Evolutionary conservation across 2,888 invertebrate genomes (phyloP), one percentile per base, ranked within the genome.

Genomic region (Prosapia bicincta): DNA sequence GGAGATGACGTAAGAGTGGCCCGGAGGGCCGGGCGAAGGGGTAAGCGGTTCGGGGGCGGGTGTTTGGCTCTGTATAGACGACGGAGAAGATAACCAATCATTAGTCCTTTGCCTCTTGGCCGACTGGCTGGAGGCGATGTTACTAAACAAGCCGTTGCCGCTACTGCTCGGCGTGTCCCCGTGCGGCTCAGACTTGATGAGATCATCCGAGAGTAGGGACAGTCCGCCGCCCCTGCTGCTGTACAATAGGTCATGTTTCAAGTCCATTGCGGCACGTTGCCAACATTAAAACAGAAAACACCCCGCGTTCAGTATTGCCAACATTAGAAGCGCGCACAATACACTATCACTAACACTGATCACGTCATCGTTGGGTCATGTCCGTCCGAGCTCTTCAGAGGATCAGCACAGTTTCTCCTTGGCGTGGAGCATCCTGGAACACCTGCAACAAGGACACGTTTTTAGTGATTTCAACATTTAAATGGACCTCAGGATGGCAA

Each of bases 71-170:
- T 54, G 54, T n/a, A 54, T 54, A 3, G 54, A 54, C 66, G 75
- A 89, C 77, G 89, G 88, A 25, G 90, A 88, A 75, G 89, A 87
- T 79, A 90, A 85, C 91, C 91, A 91, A 82, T 91, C 91, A 82
- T 91, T 88, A 66, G 85, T 85, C 66, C 89, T 86, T 72, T 88
- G 86, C 75, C 88, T 85, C 80, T 85, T 86, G 80, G 83, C 86
- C 75, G 80, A 80, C 80, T 85, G 86, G 80, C 83, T 87, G 76
- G 80, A 81, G 30, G 83, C 82, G 71, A 84, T 85, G 15, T 87
- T 84, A 83, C 85, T 82, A 82, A 85, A 84, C 32, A 84, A 81
- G 73, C 83, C 81, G 83, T 85, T 85, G 80, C 85, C 85, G 81
- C 83, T 83, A 81, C 82, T 83, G 77, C 79, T 77, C 66, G 80